A percentile compares a stretch with the other conserved stretches of the same genome.
Evolutionary conservation across 2,888 invertebrate genomes (phyloP).

Genomic region (Watsonalla cultraria): DNA sequence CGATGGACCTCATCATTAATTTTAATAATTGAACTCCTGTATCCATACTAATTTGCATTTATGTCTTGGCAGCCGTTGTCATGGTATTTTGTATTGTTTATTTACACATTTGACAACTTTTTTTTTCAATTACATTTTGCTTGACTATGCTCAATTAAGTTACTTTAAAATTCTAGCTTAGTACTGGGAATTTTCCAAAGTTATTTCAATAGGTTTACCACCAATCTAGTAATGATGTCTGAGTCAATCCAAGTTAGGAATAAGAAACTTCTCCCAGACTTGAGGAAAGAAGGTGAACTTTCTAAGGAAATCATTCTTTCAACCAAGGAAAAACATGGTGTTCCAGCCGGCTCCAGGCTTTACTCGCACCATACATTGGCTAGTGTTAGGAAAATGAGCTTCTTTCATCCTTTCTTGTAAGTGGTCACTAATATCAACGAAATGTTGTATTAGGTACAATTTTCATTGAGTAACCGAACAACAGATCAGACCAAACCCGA

Average conservation of each 20-base stretch:
- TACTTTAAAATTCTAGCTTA: slow-evolving; percentile 1
- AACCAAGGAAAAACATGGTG: slow-evolving; percentile 59
- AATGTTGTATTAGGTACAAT: too few species aligned
- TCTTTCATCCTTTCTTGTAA: slow-evolving; percentile 66
- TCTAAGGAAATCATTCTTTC: slow-evolving; percentile 56
- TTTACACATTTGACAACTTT: neutral
- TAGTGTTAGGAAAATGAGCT: slow-evolving; percentile 71
- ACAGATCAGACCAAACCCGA: too few species aligned
- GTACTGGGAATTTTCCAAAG: slow-evolving; percentile 2
- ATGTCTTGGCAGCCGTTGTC: neutral
- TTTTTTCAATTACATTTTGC: neutral
- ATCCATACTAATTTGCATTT: too few species aligned
- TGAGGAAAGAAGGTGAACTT: slow-evolving; percentile 62
- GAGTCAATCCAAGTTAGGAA: slow-evolving; percentile 60
- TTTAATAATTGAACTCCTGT: too few species aligned
- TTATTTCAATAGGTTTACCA: slow-evolving; percentile 3
- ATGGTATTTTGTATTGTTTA: neutral
- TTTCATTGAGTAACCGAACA: too few species aligned
- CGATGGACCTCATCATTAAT: too few species aligned
- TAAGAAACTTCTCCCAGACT: slow-evolving; percentile 62
- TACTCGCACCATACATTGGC: slow-evolving; percentile 81
- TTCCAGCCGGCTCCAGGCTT: slow-evolving; percentile 67
- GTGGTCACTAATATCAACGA: slow-evolving; percentile 19
- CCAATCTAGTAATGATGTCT: slow-evolving; percentile 29
- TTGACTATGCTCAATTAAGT: neutral